Percentiles rank a stretch among this genome's conserved stretches.
These are phyloP conservation scores for Tachina lurida DNA, from an alignment of 2,888 invertebrate genomes.

Conservation along the genomic window DNA sequence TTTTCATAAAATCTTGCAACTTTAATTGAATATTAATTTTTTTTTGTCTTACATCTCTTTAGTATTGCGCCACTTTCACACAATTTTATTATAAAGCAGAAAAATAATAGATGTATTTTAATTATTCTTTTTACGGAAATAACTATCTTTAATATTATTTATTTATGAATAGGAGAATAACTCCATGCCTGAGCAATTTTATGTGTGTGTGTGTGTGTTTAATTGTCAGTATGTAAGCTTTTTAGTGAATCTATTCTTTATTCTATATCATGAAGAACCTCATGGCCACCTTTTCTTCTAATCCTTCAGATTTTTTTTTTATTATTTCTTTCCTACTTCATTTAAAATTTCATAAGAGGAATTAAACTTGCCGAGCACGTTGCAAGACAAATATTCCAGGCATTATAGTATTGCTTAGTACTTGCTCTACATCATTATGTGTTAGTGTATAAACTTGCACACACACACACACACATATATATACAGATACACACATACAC, in stretches of 20 bases:
- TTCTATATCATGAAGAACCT: constrained; percentile 46
- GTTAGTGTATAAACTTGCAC: not conserved
- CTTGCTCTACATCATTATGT: not conserved
- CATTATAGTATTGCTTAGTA: constrained; percentile 26
- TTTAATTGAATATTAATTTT: constrained; percentile 62
- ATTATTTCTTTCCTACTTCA: constrained; percentile 26
- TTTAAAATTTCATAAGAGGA: constrained; percentile 45
- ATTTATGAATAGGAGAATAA: constrained; percentile 30
- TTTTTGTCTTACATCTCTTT: not conserved
- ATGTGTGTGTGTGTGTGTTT: not conserved
- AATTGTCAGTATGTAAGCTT: not conserved
- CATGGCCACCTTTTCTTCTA: constrained; percentile 47
- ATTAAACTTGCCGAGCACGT: constrained; percentile 69
- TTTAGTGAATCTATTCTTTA: constrained; percentile 20
- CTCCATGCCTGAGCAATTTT: not conserved
- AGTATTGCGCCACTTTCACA: constrained; percentile 27
- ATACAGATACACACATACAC: not conserved
- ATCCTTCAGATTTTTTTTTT: not conserved
- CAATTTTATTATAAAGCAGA: constrained; percentile 38
- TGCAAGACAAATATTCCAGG: constrained; percentile 60
- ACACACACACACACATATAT: not conserved
- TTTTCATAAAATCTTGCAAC: constrained; percentile 28
- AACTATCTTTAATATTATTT: constrained; percentile 55
- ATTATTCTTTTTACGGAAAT: constrained; percentile 14
- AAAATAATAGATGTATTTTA: constrained; percentile 13